Conservation (phyloP, 2,888 invertebrate genomes). For the Acronicta psi region DNA sequence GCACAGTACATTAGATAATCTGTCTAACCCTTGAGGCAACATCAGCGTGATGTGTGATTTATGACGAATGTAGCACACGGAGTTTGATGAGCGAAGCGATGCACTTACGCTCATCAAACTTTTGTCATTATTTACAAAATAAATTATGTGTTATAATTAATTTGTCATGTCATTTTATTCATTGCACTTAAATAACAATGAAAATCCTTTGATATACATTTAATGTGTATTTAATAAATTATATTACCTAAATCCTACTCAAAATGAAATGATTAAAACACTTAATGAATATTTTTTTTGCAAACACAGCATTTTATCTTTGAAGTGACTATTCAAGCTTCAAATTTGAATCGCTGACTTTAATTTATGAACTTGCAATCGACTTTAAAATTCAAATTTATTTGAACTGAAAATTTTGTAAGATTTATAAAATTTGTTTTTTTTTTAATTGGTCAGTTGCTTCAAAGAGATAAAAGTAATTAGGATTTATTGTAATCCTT, state of each 20-base stretch:
- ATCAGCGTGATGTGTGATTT: too few relatives aligned
- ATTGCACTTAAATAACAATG: too few relatives aligned
- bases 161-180: too few relatives aligned
- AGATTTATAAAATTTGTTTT: constrained; percentile 25
- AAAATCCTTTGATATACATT: too few relatives aligned
- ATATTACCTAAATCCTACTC: background rate
- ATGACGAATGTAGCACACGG: too few relatives aligned
- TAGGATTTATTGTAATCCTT: constrained; percentile 4
- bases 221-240: too few relatives aligned
- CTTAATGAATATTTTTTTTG: constrained; percentile 25
- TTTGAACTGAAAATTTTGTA: background rate
- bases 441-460: constrained; percentile 9
- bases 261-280: constrained; percentile 4
- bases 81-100: too few relatives aligned
- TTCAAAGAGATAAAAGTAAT: constrained; percentile 6
- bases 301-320: constrained; percentile 15
- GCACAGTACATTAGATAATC: too few relatives aligned
- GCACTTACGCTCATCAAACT: too few relatives aligned
- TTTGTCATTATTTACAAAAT: too few relatives aligned
- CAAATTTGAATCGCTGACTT: constrained; percentile 8
- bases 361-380: constrained; percentile 15
- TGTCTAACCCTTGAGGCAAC: too few relatives aligned
- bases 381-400: constrained; percentile 5
- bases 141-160: too few relatives aligned
- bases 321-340: background rate